These are phyloP conservation scores for Ploceus nigricollis DNA, from an alignment of 2,113 vertebrate species.

Conservation along the genomic window DNA sequence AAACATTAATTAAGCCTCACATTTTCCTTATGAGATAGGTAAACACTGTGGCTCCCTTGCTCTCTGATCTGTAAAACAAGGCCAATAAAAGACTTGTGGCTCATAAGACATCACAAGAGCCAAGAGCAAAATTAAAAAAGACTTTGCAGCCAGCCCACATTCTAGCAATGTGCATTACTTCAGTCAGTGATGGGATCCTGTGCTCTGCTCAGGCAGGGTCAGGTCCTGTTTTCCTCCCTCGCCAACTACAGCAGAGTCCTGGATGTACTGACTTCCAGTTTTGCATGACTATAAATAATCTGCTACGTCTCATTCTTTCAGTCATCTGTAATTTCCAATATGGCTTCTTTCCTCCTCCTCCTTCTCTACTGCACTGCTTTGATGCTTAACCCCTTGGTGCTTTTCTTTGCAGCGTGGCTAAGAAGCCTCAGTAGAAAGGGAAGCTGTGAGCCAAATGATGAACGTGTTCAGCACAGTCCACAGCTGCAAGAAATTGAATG, in stretches of 20 bases:
- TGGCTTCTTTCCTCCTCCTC: neutral
- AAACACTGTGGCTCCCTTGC: conserved; percentile 8
- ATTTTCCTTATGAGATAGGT: conserved; percentile 32
- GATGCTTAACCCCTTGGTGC: neutral
- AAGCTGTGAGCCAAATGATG: conserved; percentile 39
- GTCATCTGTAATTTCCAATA: neutral
- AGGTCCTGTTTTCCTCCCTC: neutral
- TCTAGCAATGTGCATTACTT: neutral
- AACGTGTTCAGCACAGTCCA: neutral
- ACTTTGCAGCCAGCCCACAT: neutral
- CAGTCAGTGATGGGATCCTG: neutral
- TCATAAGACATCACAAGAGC: conserved; percentile 30
- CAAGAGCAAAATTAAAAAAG: conserved; percentile 26
- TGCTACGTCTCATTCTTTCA: neutral
- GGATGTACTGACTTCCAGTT: conserved; percentile 15
- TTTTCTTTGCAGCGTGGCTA: neutral
- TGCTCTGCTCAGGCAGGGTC: neutral
- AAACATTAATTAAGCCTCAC: conserved; percentile 34
- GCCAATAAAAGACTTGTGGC: conserved; percentile 1
- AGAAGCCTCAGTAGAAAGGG: conserved; percentile 3
- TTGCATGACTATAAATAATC: conserved; percentile 29
- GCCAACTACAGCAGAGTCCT: neutral
- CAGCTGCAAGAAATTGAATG: neutral
- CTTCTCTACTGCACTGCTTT: conserved; percentile 1
- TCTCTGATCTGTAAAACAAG: conserved; percentile 15